Percentiles rank a stretch among this genome's conserved stretches.
phyloP scores from a whole-genome alignment of 1,140 invertebrate genomes.

The Megalonaias nervosa region DNA sequence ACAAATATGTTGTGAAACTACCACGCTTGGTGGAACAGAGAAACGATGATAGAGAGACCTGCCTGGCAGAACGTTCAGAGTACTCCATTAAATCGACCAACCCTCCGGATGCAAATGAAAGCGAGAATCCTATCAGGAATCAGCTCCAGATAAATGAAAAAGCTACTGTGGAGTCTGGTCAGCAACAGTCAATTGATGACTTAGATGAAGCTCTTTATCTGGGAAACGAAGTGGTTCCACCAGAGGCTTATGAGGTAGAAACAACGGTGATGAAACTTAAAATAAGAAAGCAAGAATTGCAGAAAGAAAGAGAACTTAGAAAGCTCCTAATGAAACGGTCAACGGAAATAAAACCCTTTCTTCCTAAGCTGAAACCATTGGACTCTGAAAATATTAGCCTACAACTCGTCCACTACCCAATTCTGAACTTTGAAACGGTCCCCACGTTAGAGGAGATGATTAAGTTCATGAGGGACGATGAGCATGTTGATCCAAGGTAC shows the following conservation, averaged over 20 bases:
- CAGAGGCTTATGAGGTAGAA: too few relatives aligned
- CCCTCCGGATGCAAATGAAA: too few relatives aligned
- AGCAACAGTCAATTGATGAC: conserved; percentile 6
- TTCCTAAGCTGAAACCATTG: conserved; percentile 8
- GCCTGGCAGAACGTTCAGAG: too few relatives aligned
- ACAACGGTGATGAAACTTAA: not conserved
- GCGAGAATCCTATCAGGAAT: too few relatives aligned
- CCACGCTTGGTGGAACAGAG: too few relatives aligned
- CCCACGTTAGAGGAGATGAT: conserved; percentile 31
- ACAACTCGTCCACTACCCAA: conserved; percentile 10
- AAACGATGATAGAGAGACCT: too few relatives aligned
- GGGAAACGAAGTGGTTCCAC: not conserved
- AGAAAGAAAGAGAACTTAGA: conserved; percentile 7
- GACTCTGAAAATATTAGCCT: not conserved
- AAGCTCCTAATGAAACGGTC: not conserved
- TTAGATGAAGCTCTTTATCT: conserved; percentile 31
- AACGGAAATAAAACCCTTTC: not conserved
- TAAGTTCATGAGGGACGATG: conserved; percentile 18
- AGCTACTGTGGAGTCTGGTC: not conserved
- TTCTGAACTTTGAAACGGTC: conserved; percentile 16
- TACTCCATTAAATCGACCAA: too few relatives aligned
- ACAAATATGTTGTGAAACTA: too few relatives aligned
- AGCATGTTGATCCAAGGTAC: conserved; percentile 26
- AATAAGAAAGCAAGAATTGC: conserved; percentile 21
- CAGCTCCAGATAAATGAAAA: not conserved